Conservation (phyloP, 2,888 invertebrate genomes). For the Tachina lurida region DNA sequence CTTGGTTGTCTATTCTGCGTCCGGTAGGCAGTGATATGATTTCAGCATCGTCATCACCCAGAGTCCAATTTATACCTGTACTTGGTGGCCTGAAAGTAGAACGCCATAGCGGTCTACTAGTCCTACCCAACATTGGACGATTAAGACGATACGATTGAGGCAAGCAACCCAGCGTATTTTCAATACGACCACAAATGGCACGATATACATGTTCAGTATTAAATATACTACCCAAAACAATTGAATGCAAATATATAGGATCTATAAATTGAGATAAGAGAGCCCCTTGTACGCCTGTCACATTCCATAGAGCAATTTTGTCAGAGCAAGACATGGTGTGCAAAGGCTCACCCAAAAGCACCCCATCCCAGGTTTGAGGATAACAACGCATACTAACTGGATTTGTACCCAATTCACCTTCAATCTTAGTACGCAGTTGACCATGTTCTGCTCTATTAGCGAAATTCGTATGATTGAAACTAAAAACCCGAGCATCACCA, state of each 20-base stretch:
- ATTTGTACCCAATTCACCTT: constrained; percentile 97
- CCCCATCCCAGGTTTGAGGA: constrained; percentile 97
- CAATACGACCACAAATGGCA: constrained; percentile 91
- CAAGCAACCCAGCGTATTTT: constrained; percentile 88
- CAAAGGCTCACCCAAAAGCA: constrained; percentile 89
- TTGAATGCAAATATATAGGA: constrained; percentile 94
- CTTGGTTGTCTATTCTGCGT: constrained; percentile 89
- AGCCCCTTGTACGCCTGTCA: constrained; percentile 95
- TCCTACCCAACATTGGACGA: constrained; percentile 90
- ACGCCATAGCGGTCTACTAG: constrained; percentile 91
- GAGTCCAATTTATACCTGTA: constrained; percentile 94
- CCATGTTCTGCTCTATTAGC: constrained; percentile 85
- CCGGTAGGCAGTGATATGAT: constrained; percentile 93
- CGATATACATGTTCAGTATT: constrained; percentile 93
- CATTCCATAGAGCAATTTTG: constrained; percentile 98
- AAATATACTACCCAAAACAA: constrained; percentile 93
- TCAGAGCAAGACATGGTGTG: constrained; percentile 99
- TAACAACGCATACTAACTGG: constrained; percentile 91
- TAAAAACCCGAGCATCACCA: constrained; percentile 60
- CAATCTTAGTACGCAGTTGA: constrained; percentile 96
- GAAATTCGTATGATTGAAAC: not conserved
- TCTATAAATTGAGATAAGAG: constrained; percentile 93
- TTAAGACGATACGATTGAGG: constrained; percentile 92
- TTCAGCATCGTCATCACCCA: constrained; percentile 87
- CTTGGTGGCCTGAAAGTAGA: constrained; percentile 94